Evolutionary conservation across 2,888 invertebrate species (phyloP).

Genomic region (Lasioglossum zephyrum): DNA sequence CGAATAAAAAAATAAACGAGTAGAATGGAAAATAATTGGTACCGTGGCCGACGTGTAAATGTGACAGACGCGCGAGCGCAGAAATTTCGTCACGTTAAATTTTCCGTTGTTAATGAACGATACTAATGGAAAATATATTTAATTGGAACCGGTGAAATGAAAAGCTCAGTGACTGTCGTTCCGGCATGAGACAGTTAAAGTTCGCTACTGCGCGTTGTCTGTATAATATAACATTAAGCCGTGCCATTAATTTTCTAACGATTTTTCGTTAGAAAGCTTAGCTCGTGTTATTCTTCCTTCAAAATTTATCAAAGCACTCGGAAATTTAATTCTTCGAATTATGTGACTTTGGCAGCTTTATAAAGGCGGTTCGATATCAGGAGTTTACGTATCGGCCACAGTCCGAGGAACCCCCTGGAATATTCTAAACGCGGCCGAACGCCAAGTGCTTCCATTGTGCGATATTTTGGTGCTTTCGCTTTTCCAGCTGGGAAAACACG

Average conservation of each 20-base stretch:
- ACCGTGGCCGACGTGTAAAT: constrained; percentile 23
- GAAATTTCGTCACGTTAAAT: constrained; percentile 29
- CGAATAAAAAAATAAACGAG: not conserved
- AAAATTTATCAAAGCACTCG: not conserved
- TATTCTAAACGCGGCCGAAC: not conserved
- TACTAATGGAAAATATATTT: constrained; percentile 46
- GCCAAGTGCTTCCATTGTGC: not conserved
- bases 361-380: not conserved
- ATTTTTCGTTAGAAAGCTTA: not conserved
- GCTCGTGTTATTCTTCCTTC: not conserved
- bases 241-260: not conserved
- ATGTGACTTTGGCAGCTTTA: too few species aligned
- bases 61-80: constrained; percentile 25
- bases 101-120: constrained; percentile 45
- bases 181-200: too few species aligned
- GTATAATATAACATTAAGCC: not conserved
- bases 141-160: constrained; percentile 36
- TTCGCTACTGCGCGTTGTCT: not conserved
- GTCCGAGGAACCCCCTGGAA: not conserved
- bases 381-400: not conserved
- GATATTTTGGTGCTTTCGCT: constrained; percentile 23
- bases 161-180: not conserved
- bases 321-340: too few species aligned
- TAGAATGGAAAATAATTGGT: constrained; percentile 32
- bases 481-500: constrained; percentile 11